These are phyloP conservation scores for Strongylocentrotus purpuratus DNA, from an alignment of 35 echinoderm and acorn worm species.

Conservation along the genomic window DNA sequence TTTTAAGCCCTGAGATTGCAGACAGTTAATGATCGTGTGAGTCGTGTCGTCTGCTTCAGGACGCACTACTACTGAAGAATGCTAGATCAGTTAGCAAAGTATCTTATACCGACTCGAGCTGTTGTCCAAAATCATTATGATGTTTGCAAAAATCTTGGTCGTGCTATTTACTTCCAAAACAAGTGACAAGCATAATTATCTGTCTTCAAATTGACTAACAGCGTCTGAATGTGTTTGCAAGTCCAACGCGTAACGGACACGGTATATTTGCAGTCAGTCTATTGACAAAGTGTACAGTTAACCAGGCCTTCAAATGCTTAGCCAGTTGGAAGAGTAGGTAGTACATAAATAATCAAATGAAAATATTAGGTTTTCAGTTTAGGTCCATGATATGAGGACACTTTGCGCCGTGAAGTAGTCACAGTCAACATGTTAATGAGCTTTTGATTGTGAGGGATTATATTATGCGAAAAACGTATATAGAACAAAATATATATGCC, in stretches of 20 bases:
- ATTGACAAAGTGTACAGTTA: constrained; percentile 49
- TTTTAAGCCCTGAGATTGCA: background rate
- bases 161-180: constrained; percentile 49
- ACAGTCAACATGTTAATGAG: background rate
- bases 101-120: constrained; percentile 21
- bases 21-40: background rate
- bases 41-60: background rate
- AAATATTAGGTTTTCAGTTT: constrained; percentile 47
- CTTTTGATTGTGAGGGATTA: background rate
- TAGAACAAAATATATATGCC: no score
- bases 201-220: constrained; percentile 33
- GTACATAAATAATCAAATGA: constrained; percentile 40
- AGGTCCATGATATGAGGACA: background rate
- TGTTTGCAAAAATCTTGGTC: constrained; percentile 45
- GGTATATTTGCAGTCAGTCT: constrained; percentile 39
- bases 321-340: background rate
- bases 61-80: background rate
- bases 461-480: background rate
- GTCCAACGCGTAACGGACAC: constrained; percentile 28
- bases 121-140: constrained; percentile 53
- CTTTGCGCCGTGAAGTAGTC: background rate
- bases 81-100: constrained; percentile 10
- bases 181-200: constrained; percentile 50
- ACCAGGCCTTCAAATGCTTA: background rate
- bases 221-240: constrained; percentile 43